Evolutionary conservation across 2,888 invertebrate genomes (phyloP).

Genomic region (Dynastes hyllus): DNA sequence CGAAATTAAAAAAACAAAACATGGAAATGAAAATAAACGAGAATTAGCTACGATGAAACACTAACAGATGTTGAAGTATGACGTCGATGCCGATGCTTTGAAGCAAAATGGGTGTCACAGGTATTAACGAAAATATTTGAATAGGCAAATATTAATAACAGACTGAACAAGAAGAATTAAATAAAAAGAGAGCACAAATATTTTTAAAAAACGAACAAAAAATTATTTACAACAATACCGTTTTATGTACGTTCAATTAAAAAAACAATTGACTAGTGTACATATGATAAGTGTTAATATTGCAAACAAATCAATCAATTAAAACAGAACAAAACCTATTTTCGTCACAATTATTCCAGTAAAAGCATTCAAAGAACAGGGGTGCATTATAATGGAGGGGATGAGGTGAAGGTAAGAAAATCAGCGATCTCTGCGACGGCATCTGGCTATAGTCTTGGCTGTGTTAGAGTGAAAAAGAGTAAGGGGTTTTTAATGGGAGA

Average conservation of each 20-base stretch:
- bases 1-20: neutral
- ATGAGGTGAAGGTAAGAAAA: neutral
- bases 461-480: conserved; percentile 11
- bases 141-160: neutral
- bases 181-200: conserved; percentile 23
- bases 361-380: neutral
- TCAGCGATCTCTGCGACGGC: conserved; percentile 30
- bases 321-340: neutral
- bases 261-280: conserved; percentile 26
- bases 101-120: neutral
- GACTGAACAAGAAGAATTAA: neutral
- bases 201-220: conserved; percentile 10
- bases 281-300: neutral
- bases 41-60: neutral
- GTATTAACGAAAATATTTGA: neutral
- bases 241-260: neutral
- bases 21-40: neutral
- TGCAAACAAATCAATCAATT: conserved; percentile 14
- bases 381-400: neutral
- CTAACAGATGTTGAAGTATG: neutral
- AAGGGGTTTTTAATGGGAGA: neutral
- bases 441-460: conserved; percentile 4
- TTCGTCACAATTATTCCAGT: no score
- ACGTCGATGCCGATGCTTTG: neutral
- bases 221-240: conserved; percentile 7